Percentiles rank a stretch among this genome's conserved stretches.
Evolutionary conservation across 2,113 vertebrate genomes (phyloP).

Genomic region (Madoqua kirkii): DNA sequence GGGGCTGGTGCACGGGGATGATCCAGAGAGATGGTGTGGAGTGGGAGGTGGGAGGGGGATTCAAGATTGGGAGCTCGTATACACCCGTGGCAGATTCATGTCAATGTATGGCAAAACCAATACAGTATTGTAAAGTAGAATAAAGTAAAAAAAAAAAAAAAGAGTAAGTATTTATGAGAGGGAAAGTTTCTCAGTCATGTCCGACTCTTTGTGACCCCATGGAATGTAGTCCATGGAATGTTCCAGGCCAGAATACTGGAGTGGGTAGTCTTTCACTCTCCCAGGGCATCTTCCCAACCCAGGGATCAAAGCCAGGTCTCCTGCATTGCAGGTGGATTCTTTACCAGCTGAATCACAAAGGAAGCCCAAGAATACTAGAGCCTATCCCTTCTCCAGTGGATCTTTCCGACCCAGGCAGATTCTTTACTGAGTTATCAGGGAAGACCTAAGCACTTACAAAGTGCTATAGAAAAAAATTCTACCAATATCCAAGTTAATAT

Average conservation of each 20-base stretch:
- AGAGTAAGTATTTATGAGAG: background rate
- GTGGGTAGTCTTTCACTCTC: background rate
- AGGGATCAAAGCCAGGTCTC: background rate
- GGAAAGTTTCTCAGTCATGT: background rate
- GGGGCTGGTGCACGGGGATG: too few relatives aligned
- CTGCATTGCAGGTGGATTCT: background rate
- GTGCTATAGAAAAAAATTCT: background rate
- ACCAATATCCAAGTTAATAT: background rate
- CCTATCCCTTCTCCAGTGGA: background rate
- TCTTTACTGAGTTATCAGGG: background rate
- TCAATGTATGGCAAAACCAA: too few relatives aligned
- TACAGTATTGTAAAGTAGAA: too few relatives aligned
- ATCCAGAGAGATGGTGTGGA: too few relatives aligned
- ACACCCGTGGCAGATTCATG: too few relatives aligned
- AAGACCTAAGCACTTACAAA: background rate
- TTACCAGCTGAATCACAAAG: background rate
- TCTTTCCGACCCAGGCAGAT: fast-evolving
- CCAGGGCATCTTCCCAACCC: background rate
- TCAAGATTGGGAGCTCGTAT: too few relatives aligned
- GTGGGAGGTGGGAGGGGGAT: too few relatives aligned
- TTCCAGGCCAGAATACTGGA: background rate
- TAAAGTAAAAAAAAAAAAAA: too few relatives aligned
- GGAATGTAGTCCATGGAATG: background rate
- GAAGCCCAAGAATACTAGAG: background rate
- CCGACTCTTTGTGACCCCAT: background rate